Evolutionary conservation across 2,797 vertebrate genomes (phyloP).

Genomic region (Orientallactaga sibirica): DNA sequence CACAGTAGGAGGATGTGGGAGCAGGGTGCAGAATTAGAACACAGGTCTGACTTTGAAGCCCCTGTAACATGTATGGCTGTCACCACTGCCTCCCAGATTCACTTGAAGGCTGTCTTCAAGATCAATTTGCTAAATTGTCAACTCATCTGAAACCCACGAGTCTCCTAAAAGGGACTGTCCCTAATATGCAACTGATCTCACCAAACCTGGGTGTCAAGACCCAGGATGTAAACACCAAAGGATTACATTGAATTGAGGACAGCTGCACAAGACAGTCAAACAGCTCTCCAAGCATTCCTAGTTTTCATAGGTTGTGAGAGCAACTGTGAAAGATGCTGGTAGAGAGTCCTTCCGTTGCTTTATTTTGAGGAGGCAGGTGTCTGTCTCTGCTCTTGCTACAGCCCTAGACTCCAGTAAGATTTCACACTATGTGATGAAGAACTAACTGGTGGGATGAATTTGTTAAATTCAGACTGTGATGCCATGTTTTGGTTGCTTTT

Average conservation of each 20-base stretch:
- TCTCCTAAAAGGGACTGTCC: background rate
- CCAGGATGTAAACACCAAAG: background rate
- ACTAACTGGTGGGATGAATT: background rate
- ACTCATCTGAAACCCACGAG: background rate
- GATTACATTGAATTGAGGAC: background rate
- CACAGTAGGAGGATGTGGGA: background rate
- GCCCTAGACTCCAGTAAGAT: background rate
- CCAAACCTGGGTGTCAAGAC: background rate
- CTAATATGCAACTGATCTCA: background rate
- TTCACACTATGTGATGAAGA: constrained; percentile 36
- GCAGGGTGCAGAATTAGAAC: background rate
- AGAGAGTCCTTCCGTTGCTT: background rate
- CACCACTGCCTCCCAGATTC: background rate
- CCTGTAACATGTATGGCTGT: background rate
- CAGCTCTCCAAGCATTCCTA: background rate
- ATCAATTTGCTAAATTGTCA: background rate
- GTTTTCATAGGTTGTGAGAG: background rate
- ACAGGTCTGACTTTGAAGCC: background rate
- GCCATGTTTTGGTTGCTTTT: background rate
- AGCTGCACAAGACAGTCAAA: background rate
- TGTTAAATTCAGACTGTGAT: background rate
- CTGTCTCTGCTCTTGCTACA: background rate
- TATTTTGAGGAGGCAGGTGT: background rate
- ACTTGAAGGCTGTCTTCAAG: background rate
- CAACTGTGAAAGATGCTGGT: background rate